Evolutionary conservation across 1,140 invertebrate genomes (phyloP).

Genomic region (Magallana angulata): DNA sequence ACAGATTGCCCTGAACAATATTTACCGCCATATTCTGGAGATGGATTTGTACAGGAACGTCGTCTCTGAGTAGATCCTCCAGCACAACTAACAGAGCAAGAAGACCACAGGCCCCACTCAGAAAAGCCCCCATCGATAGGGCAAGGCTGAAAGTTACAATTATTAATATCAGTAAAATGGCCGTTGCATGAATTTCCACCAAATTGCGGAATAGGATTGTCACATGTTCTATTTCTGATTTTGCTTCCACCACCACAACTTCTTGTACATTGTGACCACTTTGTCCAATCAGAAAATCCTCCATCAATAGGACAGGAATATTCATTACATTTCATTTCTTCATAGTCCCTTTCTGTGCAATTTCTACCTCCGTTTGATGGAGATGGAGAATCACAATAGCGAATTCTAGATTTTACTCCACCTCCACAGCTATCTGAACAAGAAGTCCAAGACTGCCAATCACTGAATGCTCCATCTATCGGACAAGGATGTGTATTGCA

Average conservation of each 20-base stretch:
- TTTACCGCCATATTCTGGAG: conserved; percentile 17
- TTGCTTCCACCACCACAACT: conserved; percentile 67
- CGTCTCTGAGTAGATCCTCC: neutral
- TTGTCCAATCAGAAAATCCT: conserved; percentile 67
- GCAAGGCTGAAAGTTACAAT: neutral
- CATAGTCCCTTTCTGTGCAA: conserved; percentile 66
- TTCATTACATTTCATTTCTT: conserved; percentile 56
- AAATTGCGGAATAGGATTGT: neutral
- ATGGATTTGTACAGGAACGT: neutral
- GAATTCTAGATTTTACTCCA: conserved; percentile 52
- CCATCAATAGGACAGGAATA: conserved; percentile 61
- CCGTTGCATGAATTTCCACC: neutral
- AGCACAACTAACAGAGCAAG: conserved; percentile 3
- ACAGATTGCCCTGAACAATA: neutral
- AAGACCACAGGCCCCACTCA: conserved; percentile 6
- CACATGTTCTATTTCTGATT: conserved; percentile 62
- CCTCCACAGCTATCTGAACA: conserved; percentile 65
- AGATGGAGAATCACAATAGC: conserved; percentile 65
- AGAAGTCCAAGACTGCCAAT: conserved; percentile 62
- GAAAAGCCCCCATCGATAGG: conserved; percentile 21
- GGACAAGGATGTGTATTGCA: conserved; percentile 39
- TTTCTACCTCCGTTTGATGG: conserved; percentile 68
- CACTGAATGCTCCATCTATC: conserved; percentile 51
- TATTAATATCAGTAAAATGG: neutral
- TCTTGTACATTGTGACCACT: conserved; percentile 65